These are phyloP conservation scores for Oscheius onirici DNA, from an alignment of 2,888 invertebrate genomes.

Conservation along the genomic window DNA sequence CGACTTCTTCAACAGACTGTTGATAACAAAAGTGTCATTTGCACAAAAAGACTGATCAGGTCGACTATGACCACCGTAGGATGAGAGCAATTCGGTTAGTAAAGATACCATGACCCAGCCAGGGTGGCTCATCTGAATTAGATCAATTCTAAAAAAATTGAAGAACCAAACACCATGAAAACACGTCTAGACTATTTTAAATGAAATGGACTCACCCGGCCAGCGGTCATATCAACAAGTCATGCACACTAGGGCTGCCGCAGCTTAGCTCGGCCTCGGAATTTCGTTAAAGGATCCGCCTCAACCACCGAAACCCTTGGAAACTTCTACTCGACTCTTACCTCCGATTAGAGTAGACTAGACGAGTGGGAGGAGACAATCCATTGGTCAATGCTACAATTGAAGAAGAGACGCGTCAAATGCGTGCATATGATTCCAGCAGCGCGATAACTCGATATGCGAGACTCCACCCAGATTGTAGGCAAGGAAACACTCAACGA, in stretches of 20 bases:
- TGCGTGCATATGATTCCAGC: slow-evolving; percentile 20
- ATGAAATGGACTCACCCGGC: slow-evolving; percentile 28
- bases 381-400: too few relatives aligned
- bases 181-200: neutral
- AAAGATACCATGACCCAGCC: slow-evolving; percentile 71
- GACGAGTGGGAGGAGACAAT: too few relatives aligned
- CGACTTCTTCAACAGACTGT: slow-evolving; percentile 66
- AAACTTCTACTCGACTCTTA: too few relatives aligned
- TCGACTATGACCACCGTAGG: slow-evolving; percentile 55
- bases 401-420: neutral
- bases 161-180: neutral
- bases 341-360: too few relatives aligned
- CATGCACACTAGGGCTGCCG: slow-evolving; percentile 4
- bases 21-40: slow-evolving; percentile 70
- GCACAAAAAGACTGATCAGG: slow-evolving; percentile 56
- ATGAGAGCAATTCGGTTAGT: slow-evolving; percentile 67
- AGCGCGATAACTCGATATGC: slow-evolving; percentile 27
- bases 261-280: slow-evolving; percentile 2
- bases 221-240: slow-evolving; percentile 31
- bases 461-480: slow-evolving; percentile 14
- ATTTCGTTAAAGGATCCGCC: slow-evolving; percentile 14
- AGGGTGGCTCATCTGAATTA: slow-evolving; percentile 68
- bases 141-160: neutral
- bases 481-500: too few relatives aligned
- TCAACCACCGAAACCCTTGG: slow-evolving; percentile 8